Conservation (phyloP, 2,888 invertebrate species). For the Gastrophysa polygoni region DNA sequence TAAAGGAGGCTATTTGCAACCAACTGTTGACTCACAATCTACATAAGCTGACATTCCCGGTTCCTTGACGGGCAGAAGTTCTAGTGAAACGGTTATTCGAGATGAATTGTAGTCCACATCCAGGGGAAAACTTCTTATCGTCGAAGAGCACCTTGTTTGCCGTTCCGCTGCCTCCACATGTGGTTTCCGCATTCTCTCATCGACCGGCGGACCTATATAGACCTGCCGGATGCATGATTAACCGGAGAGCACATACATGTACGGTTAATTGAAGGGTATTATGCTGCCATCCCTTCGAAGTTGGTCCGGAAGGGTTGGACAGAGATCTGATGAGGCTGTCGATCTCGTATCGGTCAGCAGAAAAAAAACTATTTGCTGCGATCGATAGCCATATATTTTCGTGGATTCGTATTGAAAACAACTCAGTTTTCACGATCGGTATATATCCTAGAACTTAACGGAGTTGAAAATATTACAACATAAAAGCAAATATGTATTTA, state of each 20-base stretch:
- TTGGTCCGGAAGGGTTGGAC: neutral
- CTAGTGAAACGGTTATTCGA: no score
- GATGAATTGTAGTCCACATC: neutral
- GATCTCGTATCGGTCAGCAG: neutral
- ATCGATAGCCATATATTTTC: no score
- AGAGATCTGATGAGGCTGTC: neutral
- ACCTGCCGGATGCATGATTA: conserved; percentile 31
- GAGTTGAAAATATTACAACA: no score
- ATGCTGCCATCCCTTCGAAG: neutral
- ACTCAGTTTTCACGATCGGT: no score
- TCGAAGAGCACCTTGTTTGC: neutral
- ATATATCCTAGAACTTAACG: no score
- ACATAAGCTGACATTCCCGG: no score
- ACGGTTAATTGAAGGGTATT: conserved; percentile 32
- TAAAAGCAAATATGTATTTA: no score
- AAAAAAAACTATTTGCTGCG: neutral
- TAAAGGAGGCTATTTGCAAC: no score
- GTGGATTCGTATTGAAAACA: no score
- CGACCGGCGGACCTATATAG: conserved; percentile 22
- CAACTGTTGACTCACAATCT: no score
- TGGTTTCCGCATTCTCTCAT: neutral
- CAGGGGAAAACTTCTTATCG: neutral
- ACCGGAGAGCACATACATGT: conserved; percentile 6
- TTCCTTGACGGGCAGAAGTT: no score
- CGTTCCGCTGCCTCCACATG: neutral